Conservation (phyloP, 2,797 vertebrate genomes). For the Sorex maritimensis region DNA sequence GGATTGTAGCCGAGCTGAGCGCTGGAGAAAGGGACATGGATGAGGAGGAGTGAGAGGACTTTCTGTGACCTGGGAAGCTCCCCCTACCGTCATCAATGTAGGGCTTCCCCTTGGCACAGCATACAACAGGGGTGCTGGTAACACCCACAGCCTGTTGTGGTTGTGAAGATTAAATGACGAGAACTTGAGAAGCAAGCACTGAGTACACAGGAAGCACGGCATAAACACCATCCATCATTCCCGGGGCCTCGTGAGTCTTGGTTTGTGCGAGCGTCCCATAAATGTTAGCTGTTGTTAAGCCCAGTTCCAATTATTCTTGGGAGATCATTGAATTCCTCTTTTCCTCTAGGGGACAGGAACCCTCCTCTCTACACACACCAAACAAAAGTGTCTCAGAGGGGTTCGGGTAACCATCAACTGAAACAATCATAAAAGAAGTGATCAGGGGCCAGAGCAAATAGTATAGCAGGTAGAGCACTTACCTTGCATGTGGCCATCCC, state of each 20-base stretch:
- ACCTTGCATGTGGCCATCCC: too few relatives aligned
- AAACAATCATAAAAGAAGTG: neutral
- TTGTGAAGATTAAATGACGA: neutral
- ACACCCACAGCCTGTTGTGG: neutral
- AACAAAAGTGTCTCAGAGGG: neutral
- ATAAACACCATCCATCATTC: neutral
- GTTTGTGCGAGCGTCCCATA: neutral
- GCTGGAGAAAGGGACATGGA: rapidly evolving
- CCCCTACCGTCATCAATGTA: neutral
- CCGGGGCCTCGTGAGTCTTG: neutral
- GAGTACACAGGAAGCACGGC: neutral
- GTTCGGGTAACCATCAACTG: neutral
- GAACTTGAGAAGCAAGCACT: neutral
- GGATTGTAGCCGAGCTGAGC: neutral
- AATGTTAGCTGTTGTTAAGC: neutral
- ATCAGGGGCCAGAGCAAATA: too few relatives aligned
- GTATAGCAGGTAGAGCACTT: too few relatives aligned
- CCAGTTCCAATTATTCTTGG: neutral
- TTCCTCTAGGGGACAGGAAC: conserved; percentile 18
- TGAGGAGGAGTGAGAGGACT: neutral
- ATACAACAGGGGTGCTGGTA: neutral
- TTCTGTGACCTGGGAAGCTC: rapidly evolving
- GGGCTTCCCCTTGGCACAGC: neutral
- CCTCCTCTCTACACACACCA: neutral
- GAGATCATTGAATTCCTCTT: conserved; percentile 15